Base-by-base conservation (phyloP, 2,797 vertebrate genomes). In the Thaleichthys pacificus region DNA sequence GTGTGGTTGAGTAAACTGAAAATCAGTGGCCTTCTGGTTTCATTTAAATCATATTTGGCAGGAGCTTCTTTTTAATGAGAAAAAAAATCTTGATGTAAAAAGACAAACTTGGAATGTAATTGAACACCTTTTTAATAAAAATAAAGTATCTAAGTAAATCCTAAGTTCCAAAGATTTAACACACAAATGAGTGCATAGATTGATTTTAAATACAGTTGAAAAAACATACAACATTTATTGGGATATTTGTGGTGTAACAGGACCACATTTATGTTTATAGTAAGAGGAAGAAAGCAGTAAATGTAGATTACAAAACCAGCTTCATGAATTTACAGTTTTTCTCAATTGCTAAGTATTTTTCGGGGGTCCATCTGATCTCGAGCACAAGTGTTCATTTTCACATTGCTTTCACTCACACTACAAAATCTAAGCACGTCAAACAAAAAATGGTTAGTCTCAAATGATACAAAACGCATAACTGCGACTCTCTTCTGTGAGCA, bases 81-180 rank as follows among this genome's bases (percentile, higher is more conserved):
- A 42, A 42, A 42, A 6, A 15, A 54, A 54, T 17, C 51, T 15
- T 60, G 21, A 60, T 2, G 22, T 61, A 61, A 61, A 61, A 47
- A 54, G 5, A 51, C 21, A 24, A 66, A 7, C 35, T 47, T 12
- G n/a, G 3, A 22, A 63, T 26, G 26, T 72, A 71, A 82, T 84
- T 82, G 82, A 76, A 83, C 74, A 78, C 15, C 84, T 68, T 89
- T 89, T 88, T 86, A 89, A 82, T 91, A 86, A 87, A 87, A 87
- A 85, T 30, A 21, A 79, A 65, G 38, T 62, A 73, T n/a, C 64
- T 47, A 75, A 71, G 28, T 66, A 47, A 4, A 68, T 28, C 19
- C 1, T 56, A 68, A 64, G 57, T 77, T 32, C 21, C 73, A 8
- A 69, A 35, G 38, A 30, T 30, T 12, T 79, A 75, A 32, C 60